Percentiles rank a stretch among this genome's conserved stretches.
Conservation (phyloP, 2,888 invertebrate species). For the Nomada lathburiana region DNA sequence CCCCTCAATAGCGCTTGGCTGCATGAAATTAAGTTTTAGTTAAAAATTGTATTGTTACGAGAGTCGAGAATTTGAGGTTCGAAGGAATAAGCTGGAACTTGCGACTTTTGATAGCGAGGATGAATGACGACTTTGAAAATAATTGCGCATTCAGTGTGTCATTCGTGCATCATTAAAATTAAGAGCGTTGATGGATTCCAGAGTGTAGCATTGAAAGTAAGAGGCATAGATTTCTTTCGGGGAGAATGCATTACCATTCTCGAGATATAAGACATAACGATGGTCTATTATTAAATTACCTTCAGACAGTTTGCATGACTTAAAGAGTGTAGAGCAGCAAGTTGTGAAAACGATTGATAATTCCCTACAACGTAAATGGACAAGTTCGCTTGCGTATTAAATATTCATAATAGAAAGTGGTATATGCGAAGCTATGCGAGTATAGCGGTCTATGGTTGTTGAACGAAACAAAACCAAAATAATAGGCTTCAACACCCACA, state of each 20-base stretch:
- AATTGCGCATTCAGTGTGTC: too few species aligned
- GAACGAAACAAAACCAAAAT: slow-evolving; percentile 10
- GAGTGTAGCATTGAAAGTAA: not conserved
- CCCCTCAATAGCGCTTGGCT: too few species aligned
- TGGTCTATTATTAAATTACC: not conserved
- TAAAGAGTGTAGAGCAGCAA: not conserved
- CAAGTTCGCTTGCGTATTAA: slow-evolving; percentile 13
- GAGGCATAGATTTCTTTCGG: not conserved
- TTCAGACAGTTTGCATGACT: slow-evolving; percentile 1
- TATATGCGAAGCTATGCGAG: slow-evolving; percentile 15
- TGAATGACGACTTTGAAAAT: not conserved
- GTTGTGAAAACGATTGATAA: slow-evolving; percentile 17
- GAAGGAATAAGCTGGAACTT: too few species aligned
- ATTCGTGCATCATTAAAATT: too few species aligned
- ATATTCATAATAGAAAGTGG: slow-evolving; percentile 37
- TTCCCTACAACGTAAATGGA: slow-evolving; percentile 6
- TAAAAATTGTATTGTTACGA: too few species aligned
- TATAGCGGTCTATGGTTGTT: not conserved
- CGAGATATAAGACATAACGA: not conserved
- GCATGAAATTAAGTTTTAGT: too few species aligned
- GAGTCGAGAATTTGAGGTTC: too few species aligned
- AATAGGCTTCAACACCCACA: not conserved
- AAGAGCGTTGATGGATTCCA: too few species aligned
- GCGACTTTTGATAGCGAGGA: not conserved
- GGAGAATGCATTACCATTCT: not conserved